These are phyloP conservation scores for Atopsyche davidsoni DNA, from an alignment of 1,140 invertebrate genomes.

Conservation along the genomic window DNA sequence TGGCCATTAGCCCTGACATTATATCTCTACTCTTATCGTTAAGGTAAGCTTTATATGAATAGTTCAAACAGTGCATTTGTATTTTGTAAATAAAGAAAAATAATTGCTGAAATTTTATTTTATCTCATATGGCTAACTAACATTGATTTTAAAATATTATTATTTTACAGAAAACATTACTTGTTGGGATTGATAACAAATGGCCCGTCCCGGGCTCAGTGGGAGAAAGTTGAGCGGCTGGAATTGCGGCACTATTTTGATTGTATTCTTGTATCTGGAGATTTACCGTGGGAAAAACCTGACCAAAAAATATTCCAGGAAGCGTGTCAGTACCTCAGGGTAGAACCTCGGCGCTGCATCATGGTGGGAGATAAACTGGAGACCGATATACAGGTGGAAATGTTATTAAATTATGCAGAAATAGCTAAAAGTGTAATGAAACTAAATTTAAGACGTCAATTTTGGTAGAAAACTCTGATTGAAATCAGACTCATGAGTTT, in stretches of 20 bases:
- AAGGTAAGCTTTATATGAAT: conserved; percentile 39
- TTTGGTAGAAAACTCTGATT: no score
- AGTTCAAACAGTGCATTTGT: background rate
- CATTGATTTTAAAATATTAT: conserved; percentile 40
- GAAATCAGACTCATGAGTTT: no score
- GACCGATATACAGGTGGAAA: conserved; percentile 65
- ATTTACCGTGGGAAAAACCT: conserved; percentile 79
- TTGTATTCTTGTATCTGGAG: conserved; percentile 71
- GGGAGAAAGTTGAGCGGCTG: conserved; percentile 74
- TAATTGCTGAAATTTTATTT: no score
- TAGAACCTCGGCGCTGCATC: conserved; percentile 65
- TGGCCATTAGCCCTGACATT: conserved; percentile 60
- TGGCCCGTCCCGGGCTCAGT: conserved; percentile 75
- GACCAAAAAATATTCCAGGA: conserved; percentile 69
- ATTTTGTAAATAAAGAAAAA: background rate
- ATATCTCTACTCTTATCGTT: conserved; percentile 59
- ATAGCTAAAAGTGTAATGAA: no score
- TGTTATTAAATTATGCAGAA: no score
- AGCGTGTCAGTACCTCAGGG: conserved; percentile 66
- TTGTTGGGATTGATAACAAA: conserved; percentile 74
- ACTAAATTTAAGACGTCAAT: no score
- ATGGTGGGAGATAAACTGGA: conserved; percentile 84
- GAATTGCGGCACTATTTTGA: conserved; percentile 67
- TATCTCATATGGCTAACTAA: conserved; percentile 37
- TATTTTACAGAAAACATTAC: conserved; percentile 55